Evolutionary conservation across 2,888 invertebrate species (phyloP), one percentile per base, ranked within the genome.

Genomic region (Heliothis peltigera): DNA sequence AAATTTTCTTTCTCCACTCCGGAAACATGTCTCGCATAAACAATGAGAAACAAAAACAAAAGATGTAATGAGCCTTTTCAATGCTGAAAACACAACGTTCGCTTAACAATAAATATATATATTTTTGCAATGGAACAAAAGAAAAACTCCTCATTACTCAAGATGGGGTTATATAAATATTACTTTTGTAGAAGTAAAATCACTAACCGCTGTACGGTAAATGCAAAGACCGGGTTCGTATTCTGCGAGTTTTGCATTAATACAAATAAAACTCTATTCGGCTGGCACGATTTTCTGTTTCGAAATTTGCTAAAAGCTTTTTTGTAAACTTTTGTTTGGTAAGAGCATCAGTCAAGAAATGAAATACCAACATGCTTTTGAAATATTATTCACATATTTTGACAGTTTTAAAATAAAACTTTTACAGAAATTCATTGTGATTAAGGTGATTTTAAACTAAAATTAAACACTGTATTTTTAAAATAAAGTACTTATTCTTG

Each of bases 121-220:
- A 19, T 58, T 68, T 56, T 70, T 57, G 35, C 49, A 58, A 51
- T 62, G 22, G 35, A 79, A 84, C 81, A 83, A 83, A 79, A 78
- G 76, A 80, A 81, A 39, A 67, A 68, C 0, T 63, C 64, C 60
- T 84, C 81, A 82, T 86, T 83, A 85, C 76, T 77, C 75, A 75
- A 43, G 81, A 82, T 76, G 79, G 68, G 65, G 60, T 66, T 70
- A 64, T 65, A 71, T 52, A n/a, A n/a, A n/a, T n/a, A 8, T 22
- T 68, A 79, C 73, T 75, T 78, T 70, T 66, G 55, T 57, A 55
- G 58, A 70, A 71, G 57, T 59, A 56, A 77, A 80, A 74, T 74
- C 21, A 54, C 22, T 61, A 57, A 28, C 7, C 51, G 21, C 63
- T 35, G 19, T 42, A 42, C 51, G 12, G 28, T 51, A 47, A 57